Conservation (phyloP, 1,140 invertebrate genomes). For the Stenopsyche tienmushanensis region DNA sequence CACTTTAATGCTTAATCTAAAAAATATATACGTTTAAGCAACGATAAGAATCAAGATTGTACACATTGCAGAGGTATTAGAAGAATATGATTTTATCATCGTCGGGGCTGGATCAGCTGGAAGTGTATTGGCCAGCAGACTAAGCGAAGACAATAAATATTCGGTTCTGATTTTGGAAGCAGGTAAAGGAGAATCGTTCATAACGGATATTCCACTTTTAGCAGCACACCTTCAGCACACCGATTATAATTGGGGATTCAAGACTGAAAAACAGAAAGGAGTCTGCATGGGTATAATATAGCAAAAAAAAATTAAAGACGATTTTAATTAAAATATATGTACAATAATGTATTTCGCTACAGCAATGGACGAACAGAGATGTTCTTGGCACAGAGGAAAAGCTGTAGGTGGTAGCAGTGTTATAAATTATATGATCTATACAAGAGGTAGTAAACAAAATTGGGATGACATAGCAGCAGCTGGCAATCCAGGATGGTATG, state of each 20-base stretch:
- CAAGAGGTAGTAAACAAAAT: slow-evolving; percentile 73
- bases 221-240: slow-evolving; percentile 63
- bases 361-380: slow-evolving; percentile 45
- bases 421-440: slow-evolving; percentile 86
- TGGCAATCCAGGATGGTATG: slow-evolving; percentile 65
- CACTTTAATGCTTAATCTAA: not conserved
- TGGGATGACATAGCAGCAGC: slow-evolving; percentile 72
- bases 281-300: slow-evolving; percentile 45
- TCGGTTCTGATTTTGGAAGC: slow-evolving; percentile 59
- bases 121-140: slow-evolving; percentile 77
- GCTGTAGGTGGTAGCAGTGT: slow-evolving; percentile 73
- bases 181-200: slow-evolving; percentile 64
- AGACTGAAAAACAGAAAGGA: slow-evolving; percentile 63
- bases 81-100: slow-evolving; percentile 79
- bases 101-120: slow-evolving; percentile 79
- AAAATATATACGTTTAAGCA: not conserved
- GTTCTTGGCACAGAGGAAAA: slow-evolving; percentile 62
- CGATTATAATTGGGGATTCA: slow-evolving; percentile 70
- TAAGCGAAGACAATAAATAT: slow-evolving; percentile 56
- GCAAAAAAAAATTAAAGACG: slow-evolving; percentile 10
- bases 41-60: not conserved
- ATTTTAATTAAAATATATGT: not conserved
- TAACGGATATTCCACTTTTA: slow-evolving; percentile 66
- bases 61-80: slow-evolving; percentile 37
- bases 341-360: not conserved